Base-by-base conservation (phyloP, 2,113 vertebrate genomes). In the rabbit (Oryctolagus cuniculus) region DNA sequence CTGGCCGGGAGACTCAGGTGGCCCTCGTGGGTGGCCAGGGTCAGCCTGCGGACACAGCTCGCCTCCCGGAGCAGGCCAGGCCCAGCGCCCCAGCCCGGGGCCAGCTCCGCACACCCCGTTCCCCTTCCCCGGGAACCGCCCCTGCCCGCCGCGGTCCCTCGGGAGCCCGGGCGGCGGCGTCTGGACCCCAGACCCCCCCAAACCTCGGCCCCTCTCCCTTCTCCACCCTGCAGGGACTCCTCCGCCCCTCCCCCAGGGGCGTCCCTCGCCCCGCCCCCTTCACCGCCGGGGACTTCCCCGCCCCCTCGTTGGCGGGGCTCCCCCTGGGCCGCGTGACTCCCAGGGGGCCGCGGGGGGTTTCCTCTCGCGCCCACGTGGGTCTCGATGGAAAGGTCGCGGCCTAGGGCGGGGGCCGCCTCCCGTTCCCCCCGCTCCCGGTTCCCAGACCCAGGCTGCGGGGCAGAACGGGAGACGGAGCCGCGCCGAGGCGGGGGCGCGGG, bases 311-410 rank as follows among this genome's bases (percentile, higher is more conserved):
- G 49, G 29, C 69, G 49, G 91, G 83, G 69, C 89, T 95, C 58
- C 44, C 61, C 93, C 93, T 44, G 15, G 19, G 73, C 21, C 81
- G 66, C 75, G 31, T 85, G 38, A 94, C 87, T 74, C 66, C 74
- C 6, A 3, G 12, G 6, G 82, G 25, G 4, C 73, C 25, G 25
- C 36, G 3, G 84, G 96, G 96, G 87, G 79, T 97, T 97, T 96
- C 96, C 94, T 93, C 44, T 0, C 5, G 21, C 58, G 75, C 96
- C 96, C 94, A 96, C 88, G 51, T 53, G 51, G 16, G 53, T 55
- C 51, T 87, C 22, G 0, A 77, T 93, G 95, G 78, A 97, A 97
- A 97, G 96, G 97, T 97, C 85, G 27, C 11, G n/a, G 87, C 81
- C 67, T 69, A 63, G 49, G 53, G 29, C n/a, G 10, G 27, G 29